A percentile compares a stretch with the other conserved stretches of the same genome.
phyloP scores from a whole-genome alignment of 1,140 invertebrate species.

The Medauroidea extradentata region DNA sequence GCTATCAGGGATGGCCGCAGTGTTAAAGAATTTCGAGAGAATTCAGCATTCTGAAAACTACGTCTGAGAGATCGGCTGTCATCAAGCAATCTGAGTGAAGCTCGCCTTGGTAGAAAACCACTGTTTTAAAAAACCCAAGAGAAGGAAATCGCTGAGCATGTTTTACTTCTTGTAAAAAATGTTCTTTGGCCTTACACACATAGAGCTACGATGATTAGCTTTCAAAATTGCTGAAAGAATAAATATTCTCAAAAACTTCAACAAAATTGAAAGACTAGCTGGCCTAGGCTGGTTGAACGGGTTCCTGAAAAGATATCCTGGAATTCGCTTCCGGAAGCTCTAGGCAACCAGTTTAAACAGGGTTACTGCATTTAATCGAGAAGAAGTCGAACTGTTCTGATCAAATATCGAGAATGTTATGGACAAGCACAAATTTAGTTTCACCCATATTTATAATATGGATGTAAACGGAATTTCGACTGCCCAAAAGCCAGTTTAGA shows the following conservation, averaged over 20 bases:
- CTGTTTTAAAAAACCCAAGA: background rate
- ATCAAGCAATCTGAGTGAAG: background rate
- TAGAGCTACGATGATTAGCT: background rate
- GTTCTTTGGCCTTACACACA: background rate
- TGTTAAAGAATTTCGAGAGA: background rate
- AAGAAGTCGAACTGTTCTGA: background rate
- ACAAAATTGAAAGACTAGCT: background rate
- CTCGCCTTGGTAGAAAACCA: background rate
- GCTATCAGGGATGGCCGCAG: background rate
- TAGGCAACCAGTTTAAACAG: constrained; percentile 1
- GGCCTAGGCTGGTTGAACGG: background rate
- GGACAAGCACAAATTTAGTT: background rate
- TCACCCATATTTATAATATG: background rate
- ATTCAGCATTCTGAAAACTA: background rate
- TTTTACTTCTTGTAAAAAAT: background rate
- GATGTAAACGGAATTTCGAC: constrained; percentile 1
- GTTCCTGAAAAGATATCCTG: background rate
- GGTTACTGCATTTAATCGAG: background rate
- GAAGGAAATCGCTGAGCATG: background rate
- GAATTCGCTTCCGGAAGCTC: background rate
- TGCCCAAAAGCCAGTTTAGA: background rate
- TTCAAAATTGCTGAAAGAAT: background rate
- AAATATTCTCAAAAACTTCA: background rate
- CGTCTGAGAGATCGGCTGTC: background rate
- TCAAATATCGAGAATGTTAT: background rate